Evolutionary conservation across 1,140 invertebrate genomes (phyloP).

Genomic region (Cotesia vestalis): DNA sequence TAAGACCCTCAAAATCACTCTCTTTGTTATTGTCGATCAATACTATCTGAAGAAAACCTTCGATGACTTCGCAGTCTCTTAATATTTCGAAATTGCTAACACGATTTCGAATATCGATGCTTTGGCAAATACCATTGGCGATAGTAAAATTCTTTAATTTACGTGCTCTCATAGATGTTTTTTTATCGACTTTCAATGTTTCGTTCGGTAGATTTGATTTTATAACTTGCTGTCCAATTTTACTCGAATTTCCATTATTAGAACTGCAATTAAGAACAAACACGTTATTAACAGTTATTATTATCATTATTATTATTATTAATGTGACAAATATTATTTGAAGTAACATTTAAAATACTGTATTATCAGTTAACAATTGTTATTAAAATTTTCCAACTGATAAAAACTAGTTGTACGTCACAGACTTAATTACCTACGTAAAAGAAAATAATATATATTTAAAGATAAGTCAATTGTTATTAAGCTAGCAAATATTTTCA

Average conservation of each 20-base stretch:
- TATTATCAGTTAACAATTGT: background rate
- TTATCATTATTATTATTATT: background rate
- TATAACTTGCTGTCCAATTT: conserved; percentile 25
- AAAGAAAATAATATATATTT: no score
- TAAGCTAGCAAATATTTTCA: no score
- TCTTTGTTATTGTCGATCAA: conserved; percentile 69
- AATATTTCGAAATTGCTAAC: conserved; percentile 63
- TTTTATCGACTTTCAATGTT: conserved; percentile 25
- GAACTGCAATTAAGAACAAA: conserved; percentile 26
- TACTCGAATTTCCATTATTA: conserved; percentile 16
- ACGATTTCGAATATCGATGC: conserved; percentile 67
- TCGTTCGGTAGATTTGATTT: conserved; percentile 32
- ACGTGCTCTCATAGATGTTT: background rate
- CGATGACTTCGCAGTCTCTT: conserved; percentile 72
- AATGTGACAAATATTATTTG: no score
- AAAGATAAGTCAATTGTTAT: no score
- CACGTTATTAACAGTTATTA: background rate
- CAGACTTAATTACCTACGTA: no score
- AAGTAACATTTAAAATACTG: background rate
- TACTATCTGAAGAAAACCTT: conserved; percentile 75
- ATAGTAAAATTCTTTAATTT: conserved; percentile 34
- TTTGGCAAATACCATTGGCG: conserved; percentile 61
- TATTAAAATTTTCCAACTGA: background rate
- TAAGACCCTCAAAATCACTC: conserved; percentile 63
- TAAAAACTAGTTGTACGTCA: background rate